Base-by-base conservation (phyloP, 2,888 invertebrate species). In the Ethmia dodecea region DNA sequence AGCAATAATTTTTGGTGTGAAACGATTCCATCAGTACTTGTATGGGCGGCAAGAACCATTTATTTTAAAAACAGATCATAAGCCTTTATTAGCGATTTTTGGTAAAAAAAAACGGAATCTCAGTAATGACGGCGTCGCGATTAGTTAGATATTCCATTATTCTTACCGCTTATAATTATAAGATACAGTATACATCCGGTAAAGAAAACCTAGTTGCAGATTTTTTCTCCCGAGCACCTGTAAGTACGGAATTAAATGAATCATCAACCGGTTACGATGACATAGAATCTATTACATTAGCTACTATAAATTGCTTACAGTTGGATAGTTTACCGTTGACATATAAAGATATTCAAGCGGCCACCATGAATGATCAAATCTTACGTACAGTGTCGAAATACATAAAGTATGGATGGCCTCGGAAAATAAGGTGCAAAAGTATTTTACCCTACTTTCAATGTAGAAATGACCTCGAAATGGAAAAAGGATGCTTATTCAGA, bases 21-120 rank as follows among this genome's bases (percentile, higher is more conserved):
- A 40, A 33, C 31, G 37, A n/a, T 49, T 46, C 14, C 45, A 49
- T 12, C 43, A 46, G 14, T 45, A 49, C 13, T 14, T 44, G 9
- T 49, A 41, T 12, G 48, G 45, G 0, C 32, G 47, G 1, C 28
- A 32, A 2, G 30, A 25, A 8, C 47, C 40, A n/a, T 47, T 50
- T 33, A 32, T 40, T 10, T 31, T 49, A 12, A 40, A 42, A 31
- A 47, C 47, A 2, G 47, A 47, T 30, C 46, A 47, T 30, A 34
- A 32, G n/a, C 38, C 40, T 4, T 13, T 28, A 1, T 13, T 28
- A 22, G 6, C 20, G n/a, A 24, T 32, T n/a, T 32, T 32, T 15
- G 30, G 27, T 6, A 25, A 27, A 14, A 38, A 18, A 40, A 28
- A 41, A 36, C 9, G 38, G 47, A 11, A 28, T 47, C 8, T 40